phyloP scores from a whole-genome alignment of 2,888 invertebrate genomes.

The Rotaria sp. region DNA sequence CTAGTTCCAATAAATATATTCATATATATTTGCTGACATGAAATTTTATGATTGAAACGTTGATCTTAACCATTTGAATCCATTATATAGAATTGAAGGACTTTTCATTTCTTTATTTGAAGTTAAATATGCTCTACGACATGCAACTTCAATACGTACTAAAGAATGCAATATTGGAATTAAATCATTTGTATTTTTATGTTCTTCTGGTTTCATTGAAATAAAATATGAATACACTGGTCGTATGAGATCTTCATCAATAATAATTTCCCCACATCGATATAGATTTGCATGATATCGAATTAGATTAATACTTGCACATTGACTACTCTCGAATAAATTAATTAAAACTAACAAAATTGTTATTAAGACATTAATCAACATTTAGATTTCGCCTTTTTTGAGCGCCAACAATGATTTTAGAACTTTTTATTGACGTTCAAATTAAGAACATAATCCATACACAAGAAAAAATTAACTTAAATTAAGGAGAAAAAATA shows the following conservation, averaged over 20 bases:
- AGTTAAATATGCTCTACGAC: not conserved
- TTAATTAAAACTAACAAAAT: not conserved
- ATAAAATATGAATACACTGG: not conserved
- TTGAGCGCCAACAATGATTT: not conserved
- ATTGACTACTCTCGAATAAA: not conserved
- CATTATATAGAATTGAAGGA: not conserved
- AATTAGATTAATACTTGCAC: not conserved
- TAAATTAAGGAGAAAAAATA: no score
- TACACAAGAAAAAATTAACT: no score
- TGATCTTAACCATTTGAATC: not conserved
- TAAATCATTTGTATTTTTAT: not conserved
- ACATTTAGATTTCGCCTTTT: not conserved
- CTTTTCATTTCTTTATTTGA: not conserved
- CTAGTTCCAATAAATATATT: no score
- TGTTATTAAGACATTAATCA: not conserved
- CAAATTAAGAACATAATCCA: not conserved
- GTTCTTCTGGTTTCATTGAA: not conserved
- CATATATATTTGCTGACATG: no score
- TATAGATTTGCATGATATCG: conserved; percentile 8
- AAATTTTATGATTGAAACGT: not conserved
- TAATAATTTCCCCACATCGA: not conserved
- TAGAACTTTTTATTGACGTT: not conserved
- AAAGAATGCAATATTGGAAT: not conserved
- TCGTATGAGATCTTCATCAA: conserved; percentile 29
- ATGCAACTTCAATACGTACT: not conserved